These are phyloP conservation scores for Myrmecobius fasciatus DNA, from an alignment of 2,113 vertebrate species.

Conservation along the genomic window DNA sequence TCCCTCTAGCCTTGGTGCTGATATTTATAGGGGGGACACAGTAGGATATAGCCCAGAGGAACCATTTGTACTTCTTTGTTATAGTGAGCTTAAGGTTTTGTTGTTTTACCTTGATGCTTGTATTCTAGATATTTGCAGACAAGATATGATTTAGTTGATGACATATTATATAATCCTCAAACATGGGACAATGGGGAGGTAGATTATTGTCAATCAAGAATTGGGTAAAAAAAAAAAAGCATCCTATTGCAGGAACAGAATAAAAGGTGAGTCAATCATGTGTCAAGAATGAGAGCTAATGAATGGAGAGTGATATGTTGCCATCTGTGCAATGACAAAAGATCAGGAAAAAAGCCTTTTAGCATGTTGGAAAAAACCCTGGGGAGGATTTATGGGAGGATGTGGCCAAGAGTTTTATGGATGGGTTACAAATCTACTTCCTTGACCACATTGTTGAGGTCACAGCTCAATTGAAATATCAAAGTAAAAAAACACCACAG, in stretches of 20 bases:
- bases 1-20: background rate
- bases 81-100: background rate
- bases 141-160: background rate
- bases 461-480: background rate
- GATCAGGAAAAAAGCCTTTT: background rate
- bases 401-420: background rate
- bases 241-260: too few relatives aligned
- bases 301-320: background rate
- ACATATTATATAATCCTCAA: background rate
- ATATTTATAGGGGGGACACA: background rate
- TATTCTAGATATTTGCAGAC: slow-evolving; percentile 29
- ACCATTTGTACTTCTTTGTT: background rate
- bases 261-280: background rate
- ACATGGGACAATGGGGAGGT: background rate
- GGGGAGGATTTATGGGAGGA: background rate
- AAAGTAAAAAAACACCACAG: background rate
- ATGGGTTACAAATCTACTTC: background rate
- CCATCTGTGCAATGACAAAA: background rate
- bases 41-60: background rate
- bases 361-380: background rate
- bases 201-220: background rate
- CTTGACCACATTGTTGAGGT: background rate
- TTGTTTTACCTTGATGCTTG: slow-evolving; percentile 11
- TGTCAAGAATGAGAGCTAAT: background rate
- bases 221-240: background rate